Evolutionary conservation across 2,888 invertebrate species (phyloP).

Genomic region (Diabrotica balteata): DNA sequence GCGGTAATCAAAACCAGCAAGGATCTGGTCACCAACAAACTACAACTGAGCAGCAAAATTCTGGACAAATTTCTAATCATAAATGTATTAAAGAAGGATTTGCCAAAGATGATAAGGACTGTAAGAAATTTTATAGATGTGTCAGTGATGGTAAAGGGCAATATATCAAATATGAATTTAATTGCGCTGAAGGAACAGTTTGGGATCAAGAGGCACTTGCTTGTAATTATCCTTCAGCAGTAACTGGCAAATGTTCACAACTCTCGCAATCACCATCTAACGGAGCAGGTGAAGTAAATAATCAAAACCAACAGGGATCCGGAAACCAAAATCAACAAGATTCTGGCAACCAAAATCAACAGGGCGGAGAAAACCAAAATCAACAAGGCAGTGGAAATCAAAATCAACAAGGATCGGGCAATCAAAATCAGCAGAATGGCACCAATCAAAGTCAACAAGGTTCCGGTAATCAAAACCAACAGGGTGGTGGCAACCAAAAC

Average conservation of each 20-base stretch:
- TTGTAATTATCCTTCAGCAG: too few species aligned
- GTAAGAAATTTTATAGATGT: too few species aligned
- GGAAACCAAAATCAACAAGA: conserved; percentile 26
- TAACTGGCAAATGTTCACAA: too few species aligned
- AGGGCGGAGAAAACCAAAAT: conserved; percentile 17
- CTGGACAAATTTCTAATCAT: too few species aligned
- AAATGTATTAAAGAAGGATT: too few species aligned
- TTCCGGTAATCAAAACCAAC: conserved; percentile 30
- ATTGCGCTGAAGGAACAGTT: too few species aligned
- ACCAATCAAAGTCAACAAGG: conserved; percentile 20
- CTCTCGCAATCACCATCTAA: too few species aligned
- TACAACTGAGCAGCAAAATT: neutral
- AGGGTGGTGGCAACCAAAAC: conserved; percentile 19
- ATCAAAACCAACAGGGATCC: conserved; percentile 24
- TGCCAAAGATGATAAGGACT: too few species aligned
- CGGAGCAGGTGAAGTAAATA: neutral
- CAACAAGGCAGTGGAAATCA: conserved; percentile 7
- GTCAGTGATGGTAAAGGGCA: too few species aligned
- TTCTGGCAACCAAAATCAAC: conserved; percentile 22
- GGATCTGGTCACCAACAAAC: neutral
- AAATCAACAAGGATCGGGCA: conserved; percentile 25
- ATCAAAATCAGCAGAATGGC: conserved; percentile 20
- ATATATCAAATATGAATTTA: too few species aligned
- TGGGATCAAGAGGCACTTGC: too few species aligned
- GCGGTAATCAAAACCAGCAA: conserved; percentile 5